Evolutionary conservation across 2,113 vertebrate genomes (phyloP).

Genomic region (Rhinolophus sinicus): DNA sequence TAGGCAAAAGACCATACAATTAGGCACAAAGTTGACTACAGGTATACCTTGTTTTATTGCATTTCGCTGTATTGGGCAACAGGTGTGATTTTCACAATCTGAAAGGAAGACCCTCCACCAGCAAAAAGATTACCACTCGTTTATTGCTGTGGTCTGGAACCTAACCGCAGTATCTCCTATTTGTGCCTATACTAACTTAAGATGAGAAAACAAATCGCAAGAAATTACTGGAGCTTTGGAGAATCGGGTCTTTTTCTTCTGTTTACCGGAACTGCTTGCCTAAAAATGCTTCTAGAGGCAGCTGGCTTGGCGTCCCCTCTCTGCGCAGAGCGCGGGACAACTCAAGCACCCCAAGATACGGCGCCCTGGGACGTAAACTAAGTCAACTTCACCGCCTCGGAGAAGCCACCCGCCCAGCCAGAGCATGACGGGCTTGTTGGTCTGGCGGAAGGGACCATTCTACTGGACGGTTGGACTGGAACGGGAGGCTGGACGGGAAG

Average conservation of each 20-base stretch:
- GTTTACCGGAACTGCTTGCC: not conserved
- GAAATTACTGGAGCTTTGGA: not conserved
- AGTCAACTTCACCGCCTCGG: not conserved
- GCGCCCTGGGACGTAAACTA: not conserved
- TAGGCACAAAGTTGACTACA: not conserved
- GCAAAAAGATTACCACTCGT: not conserved
- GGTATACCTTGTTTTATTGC: not conserved
- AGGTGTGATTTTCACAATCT: not conserved
- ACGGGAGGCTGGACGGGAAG: not conserved
- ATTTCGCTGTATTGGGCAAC: not conserved
- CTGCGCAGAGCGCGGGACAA: not conserved
- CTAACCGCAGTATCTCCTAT: not conserved
- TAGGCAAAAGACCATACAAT: not conserved
- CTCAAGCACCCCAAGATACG: not conserved
- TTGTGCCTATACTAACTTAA: not conserved
- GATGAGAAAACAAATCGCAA: not conserved
- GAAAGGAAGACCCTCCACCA: not conserved
- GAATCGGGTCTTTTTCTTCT: not conserved
- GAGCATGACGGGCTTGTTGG: not conserved
- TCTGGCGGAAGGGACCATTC: not conserved
- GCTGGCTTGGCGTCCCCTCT: not conserved
- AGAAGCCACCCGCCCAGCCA: not conserved
- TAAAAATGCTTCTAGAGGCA: not conserved
- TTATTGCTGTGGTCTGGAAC: not conserved
- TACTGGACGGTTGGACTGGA: fast-evolving